Evolutionary conservation across 2,113 vertebrate genomes (phyloP), one percentile per base, ranked within the genome.

Genomic region (Silurus glanis): DNA sequence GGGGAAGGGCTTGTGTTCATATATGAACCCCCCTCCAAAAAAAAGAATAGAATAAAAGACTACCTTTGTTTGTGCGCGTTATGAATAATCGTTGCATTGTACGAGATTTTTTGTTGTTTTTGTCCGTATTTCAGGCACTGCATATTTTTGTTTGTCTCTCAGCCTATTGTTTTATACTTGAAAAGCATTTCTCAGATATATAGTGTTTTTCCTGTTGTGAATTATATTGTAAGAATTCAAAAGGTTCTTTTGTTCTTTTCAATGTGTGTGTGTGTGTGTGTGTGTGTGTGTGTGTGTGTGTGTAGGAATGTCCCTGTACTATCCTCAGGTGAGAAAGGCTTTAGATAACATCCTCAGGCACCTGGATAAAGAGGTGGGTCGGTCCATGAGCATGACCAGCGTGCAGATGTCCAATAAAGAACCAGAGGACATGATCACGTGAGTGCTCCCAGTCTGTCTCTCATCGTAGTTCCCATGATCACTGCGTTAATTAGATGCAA

Each of bases 341-440:
- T 91, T 99, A 80, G 98, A 99, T 85, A 99, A 96, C 94, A 99
- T 99, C 89, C 96, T 99, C 78, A 94, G 98, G 74, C 97, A 99
- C 92, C 92, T 99, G 91, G 98, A 99, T 94, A 99, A 99, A 94
- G 98, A 99, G 90, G 98, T 99, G 90, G 98, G 98, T 59, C 96
- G 98, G 86, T 97, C 97, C 4, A 99, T 99, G 98, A 99, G 97
- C 90, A 98, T 99, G 97, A 99, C 98, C 21, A 99, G 94, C 19
- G 96, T 99, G 62, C 98, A 99, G 94, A 99, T 99, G 98, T 99
- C 97, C 83, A 99, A 99, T 90, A 99, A 99, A 91, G 98, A 99
- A 87, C 98, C 98, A 1, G 98, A 99, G 93, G 98, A 99, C 87
- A 98, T 99, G 98, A 98, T 99, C 88, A 99, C 98, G 98, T 76